A percentile compares a stretch with the other conserved stretches of the same genome.
Evolutionary conservation across 2,888 invertebrate species (phyloP).

Genomic region (Oxytorus armatus): DNA sequence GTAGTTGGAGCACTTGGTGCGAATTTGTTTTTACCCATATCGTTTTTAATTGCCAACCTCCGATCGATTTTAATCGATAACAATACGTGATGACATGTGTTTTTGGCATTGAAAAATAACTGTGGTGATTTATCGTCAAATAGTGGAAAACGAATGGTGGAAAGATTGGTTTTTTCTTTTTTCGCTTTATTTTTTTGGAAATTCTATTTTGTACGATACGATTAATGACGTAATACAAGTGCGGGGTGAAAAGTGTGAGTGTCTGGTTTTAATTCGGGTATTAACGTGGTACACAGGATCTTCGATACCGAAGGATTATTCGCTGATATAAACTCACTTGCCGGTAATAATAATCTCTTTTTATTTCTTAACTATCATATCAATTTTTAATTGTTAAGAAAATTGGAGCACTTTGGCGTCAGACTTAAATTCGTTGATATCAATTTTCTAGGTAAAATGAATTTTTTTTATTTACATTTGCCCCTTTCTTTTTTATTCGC

Average conservation of each 20-base stretch:
- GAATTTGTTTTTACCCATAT: conserved; percentile 5
- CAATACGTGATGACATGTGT: not conserved
- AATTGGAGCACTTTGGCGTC: not conserved
- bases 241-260: conserved; percentile 41
- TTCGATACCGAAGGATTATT: conserved; percentile 38
- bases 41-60: not conserved
- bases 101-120: too few species aligned
- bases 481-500: too few species aligned
- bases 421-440: too few species aligned
- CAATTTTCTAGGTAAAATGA: too few species aligned
- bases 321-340: not conserved
- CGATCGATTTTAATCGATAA: not conserved
- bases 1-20: conserved; percentile 6
- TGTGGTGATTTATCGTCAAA: too few species aligned
- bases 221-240: conserved; percentile 1
- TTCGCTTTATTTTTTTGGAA: not conserved
- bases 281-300: conserved; percentile 8
- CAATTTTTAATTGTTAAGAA: too few species aligned
- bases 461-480: too few species aligned
- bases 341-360: conserved; percentile 45
- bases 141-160: too few species aligned
- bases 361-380: not conserved
- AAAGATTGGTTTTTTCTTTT: too few species aligned
- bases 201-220: not conserved
- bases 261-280: conserved; percentile 9